Conservation (phyloP, 2,797 vertebrate species). For the Tenualosa thibaudeaui region DNA sequence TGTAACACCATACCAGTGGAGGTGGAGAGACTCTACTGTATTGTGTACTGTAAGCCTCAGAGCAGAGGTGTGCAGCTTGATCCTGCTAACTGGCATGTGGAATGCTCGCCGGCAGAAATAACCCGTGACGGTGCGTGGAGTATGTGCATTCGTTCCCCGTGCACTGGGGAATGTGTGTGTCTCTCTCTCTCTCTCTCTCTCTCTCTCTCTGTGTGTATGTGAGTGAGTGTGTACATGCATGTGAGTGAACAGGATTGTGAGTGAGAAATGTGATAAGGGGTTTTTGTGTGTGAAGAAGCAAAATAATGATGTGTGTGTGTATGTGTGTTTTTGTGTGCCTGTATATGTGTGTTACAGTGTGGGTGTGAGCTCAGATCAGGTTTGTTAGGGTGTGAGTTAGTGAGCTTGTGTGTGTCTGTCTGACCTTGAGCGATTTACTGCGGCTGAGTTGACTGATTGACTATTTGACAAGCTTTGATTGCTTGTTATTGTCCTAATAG, state of each 20-base stretch:
- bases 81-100: constrained; percentile 30
- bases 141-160: not conserved
- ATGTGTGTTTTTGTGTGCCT: not conserved
- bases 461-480: constrained; percentile 20
- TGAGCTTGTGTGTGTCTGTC: not conserved
- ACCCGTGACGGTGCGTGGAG: constrained; percentile 28
- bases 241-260: not conserved
- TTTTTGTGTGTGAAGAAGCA: not conserved
- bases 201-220: not conserved
- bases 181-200: no score
- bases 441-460: constrained; percentile 11
- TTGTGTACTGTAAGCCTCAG: not conserved
- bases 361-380: not conserved
- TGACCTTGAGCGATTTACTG: constrained; percentile 9
- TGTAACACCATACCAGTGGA: not conserved
- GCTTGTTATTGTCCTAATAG: constrained; percentile 25
- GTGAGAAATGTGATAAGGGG: not conserved
- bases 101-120: constrained; percentile 50
- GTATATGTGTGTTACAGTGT: not conserved
- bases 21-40: not conserved
- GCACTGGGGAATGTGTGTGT: not conserved
- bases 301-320: not conserved
- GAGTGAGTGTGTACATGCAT: not conserved
- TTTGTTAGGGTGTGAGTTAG: not conserved
- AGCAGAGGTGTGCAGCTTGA: constrained; percentile 28